phyloP scores from a whole-genome alignment of 1,140 invertebrate species.

The Drosophila sp. region DNA sequence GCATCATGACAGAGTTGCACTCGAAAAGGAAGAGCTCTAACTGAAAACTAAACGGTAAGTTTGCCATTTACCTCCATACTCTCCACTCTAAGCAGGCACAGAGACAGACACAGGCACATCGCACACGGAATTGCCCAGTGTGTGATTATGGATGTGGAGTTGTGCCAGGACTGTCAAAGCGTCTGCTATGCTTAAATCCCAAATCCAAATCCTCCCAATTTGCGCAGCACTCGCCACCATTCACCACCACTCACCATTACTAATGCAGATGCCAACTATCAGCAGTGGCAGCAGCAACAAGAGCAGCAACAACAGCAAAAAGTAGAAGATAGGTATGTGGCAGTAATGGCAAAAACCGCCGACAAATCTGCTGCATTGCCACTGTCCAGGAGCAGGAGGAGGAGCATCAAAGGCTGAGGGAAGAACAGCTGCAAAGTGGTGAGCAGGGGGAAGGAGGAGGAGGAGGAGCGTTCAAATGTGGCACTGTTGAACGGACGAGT shows the following conservation, averaged over 20 bases:
- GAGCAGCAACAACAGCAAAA: conserved; percentile 6
- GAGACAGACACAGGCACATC: not conserved
- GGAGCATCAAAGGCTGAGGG: no score
- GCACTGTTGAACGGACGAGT: conserved; percentile 33
- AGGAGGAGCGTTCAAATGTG: not conserved
- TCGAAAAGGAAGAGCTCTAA: conserved; percentile 26
- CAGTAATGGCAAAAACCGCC: conserved; percentile 77
- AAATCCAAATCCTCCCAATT: conserved; percentile 71
- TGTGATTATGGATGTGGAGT: not conserved
- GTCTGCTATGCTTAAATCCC: conserved; percentile 5
- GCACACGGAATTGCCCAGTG: not conserved
- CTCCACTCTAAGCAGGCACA: conserved; percentile 26
- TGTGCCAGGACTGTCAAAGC: conserved; percentile 55
- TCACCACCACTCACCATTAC: conserved; percentile 69
- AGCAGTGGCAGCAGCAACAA: conserved; percentile 27
- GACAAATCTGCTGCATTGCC: conserved; percentile 79
- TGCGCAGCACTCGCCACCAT: conserved; percentile 59
- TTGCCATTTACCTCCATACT: conserved; percentile 49
- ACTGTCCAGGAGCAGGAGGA: conserved; percentile 1
- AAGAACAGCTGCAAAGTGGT: no score
- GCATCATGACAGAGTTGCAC: conserved; percentile 16
- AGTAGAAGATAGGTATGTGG: conserved; percentile 38
- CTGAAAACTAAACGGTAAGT: conserved; percentile 64
- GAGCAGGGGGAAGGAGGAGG: not conserved
- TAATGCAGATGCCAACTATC: conserved; percentile 78